Base-by-base conservation (phyloP, 2,797 vertebrate genomes). In the Gambelia wislizenii region DNA sequence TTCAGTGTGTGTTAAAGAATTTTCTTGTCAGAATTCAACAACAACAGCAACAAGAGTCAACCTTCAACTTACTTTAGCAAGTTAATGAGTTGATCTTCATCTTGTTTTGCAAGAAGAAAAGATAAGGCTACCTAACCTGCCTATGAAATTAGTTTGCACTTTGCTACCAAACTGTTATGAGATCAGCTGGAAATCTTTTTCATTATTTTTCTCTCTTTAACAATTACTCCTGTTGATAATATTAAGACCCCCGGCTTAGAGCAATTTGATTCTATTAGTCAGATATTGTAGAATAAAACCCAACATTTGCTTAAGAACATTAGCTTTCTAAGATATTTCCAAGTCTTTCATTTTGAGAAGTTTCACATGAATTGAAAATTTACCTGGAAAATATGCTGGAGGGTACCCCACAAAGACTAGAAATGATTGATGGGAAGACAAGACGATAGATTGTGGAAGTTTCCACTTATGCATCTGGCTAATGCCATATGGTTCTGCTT, bases 391-490 rank as follows among this genome's bases (percentile, higher is more conserved):
- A 1, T 56, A 5, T 9, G 25, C 0, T 0, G 9, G 85, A 91
- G 1, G 1, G 18, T 30, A 52, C 3, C 6, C 83, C 76, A 88
- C 75, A 69, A 89, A 89, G 33, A 13, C 70, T 56, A 74, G 14
- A 2, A 52, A 49, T 85, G 67, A 84, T 14, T 42, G 36, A 83
- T n/a, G 75, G 75, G 16, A 33, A 87, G 8, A 77, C 49, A 77
- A 36, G 18, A 12, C 87, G 18, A 76, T 75, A 20, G 76, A 80
- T 59, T 59, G 13, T 83, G 70, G 59, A 87, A 85, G 13, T 10
- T 84, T 91, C 25, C 9, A 2, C 61, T 92, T 95, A 61, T 93
- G 18, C 74, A 70, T 89, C 4, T 91, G 8, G 4, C 85, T 90
- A 89, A 36, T 88, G 54, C 59, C 82, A 91, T 30, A 74, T 14